A percentile compares a stretch with the other conserved stretches of the same genome.
Evolutionary conservation across 2,113 vertebrate genomes (phyloP).

Genomic region (Pontoporia blainvillei): DNA sequence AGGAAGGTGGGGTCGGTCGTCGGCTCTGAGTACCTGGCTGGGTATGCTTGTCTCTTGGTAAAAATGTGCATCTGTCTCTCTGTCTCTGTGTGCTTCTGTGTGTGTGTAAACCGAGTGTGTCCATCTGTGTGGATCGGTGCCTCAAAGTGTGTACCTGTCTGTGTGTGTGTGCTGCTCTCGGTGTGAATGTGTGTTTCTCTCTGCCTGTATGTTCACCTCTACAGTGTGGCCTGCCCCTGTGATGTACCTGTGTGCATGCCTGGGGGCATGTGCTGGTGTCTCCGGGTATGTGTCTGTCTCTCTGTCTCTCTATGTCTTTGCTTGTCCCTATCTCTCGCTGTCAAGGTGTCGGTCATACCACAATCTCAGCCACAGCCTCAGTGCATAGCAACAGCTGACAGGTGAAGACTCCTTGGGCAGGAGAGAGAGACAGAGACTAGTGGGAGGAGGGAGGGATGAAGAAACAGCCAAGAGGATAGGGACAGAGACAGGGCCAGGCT

Average conservation of each 20-base stretch:
- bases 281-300: neutral
- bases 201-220: neutral
- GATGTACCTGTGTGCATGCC: neutral
- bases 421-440: neutral
- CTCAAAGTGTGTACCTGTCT: neutral
- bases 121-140: neutral
- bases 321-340: slow-evolving; percentile 19
- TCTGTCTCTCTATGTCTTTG: neutral
- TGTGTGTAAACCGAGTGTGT: neutral
- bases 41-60: neutral
- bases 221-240: neutral
- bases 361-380: slow-evolving; percentile 36
- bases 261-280: neutral
- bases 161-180: neutral
- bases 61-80: neutral
- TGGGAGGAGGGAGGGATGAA: slow-evolving; percentile 5
- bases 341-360: slow-evolving; percentile 40
- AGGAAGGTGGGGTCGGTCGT: neutral
- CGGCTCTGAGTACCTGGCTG: neutral
- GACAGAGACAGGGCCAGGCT: neutral
- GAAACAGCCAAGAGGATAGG: neutral
- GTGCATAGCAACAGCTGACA: slow-evolving; percentile 70
- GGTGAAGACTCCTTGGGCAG: slow-evolving; percentile 32
- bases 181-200: neutral
- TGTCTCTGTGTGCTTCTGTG: neutral